phyloP scores from a whole-genome alignment of 2,888 invertebrate species.

The Drosophila mayaguana region DNA sequence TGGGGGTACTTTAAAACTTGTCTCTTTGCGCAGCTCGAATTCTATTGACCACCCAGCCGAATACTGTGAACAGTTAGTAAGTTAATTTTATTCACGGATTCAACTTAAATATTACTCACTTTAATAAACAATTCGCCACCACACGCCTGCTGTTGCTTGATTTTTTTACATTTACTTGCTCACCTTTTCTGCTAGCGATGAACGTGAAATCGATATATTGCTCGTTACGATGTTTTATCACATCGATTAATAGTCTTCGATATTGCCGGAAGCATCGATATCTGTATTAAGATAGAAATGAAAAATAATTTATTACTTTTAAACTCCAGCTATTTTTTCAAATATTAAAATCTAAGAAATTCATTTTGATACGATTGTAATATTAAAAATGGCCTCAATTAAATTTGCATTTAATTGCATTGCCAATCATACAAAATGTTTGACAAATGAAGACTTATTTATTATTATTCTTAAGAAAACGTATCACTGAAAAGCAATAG shows the following conservation, averaged over 20 bases:
- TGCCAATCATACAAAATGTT: too few species aligned
- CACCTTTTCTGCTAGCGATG: conserved; percentile 28
- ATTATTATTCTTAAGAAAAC: too few species aligned
- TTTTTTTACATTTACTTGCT: conserved; percentile 40
- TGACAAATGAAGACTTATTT: too few species aligned
- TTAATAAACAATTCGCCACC: conserved; percentile 48
- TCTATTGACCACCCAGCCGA: conserved; percentile 6
- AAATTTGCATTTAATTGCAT: too few species aligned
- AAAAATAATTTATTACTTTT: too few species aligned
- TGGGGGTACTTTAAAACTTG: conserved; percentile 38
- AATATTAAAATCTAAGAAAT: too few species aligned
- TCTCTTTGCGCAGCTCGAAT: conserved; percentile 23
- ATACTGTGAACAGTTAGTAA: conserved; percentile 6
- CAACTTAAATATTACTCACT: conserved; percentile 44
- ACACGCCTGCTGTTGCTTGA: conserved; percentile 33
- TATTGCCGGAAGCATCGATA: not conserved
- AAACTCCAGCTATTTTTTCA: too few species aligned
- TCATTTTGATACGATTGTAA: too few species aligned
- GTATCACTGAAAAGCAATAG: too few species aligned
- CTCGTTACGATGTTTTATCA: not conserved
- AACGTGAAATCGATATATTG: conserved; percentile 14
- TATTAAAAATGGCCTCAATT: too few species aligned
- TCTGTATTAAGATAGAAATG: too few species aligned
- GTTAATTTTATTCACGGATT: conserved; percentile 25
- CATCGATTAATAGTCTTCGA: conserved; percentile 12